Evolutionary conservation across 2,797 vertebrate genomes (phyloP), one percentile per base, ranked within the genome.

Genomic region (Streptopelia turtur): DNA sequence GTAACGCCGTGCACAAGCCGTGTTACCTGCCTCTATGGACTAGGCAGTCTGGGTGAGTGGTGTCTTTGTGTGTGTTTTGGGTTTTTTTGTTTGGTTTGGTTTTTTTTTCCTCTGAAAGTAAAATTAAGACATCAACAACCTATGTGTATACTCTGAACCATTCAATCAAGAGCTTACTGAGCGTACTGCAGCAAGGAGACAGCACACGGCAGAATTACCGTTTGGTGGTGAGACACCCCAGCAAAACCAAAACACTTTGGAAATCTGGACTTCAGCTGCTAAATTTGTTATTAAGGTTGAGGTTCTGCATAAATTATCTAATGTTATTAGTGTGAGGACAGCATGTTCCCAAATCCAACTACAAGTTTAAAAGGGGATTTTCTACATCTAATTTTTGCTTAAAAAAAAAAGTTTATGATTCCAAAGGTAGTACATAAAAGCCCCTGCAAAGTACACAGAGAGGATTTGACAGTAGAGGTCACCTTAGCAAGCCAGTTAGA

Each of bases 191-290:
- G 52, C 50, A 65, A 50, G 50, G 20, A 82, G 47, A 76, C 83
- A 61, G 83, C 0, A 0, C 31, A 14, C 27, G 55, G 52, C 47
- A 63, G 59, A 89, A 65, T 21, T 25, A 61, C 0, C 0, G 18
- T 2, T 9, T 76, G 30, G 10, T 55, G 60, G 59, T 16, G 28
- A 85, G 61, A 63, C 13, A 27, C 16, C 10, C 45, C 53, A 83
- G 41, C 39, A 78, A 63, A 81, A 59, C 41, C 41, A 68, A 83
- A 81, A 71, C 7, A 16, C 37, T 57, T 39, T 6, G 6, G 31
- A 81, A 72, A 61, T 55, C 49, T 57, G 50, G 22, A 64, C 33
- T 88, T 87, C 1, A 13, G 9, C 49, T 86, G 39, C 20, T 78
- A 41, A 22, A 71, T 77, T 60, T 78, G 53, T 74, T 50, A 83